Evolutionary conservation across 2,113 vertebrate genomes (phyloP).

Genomic region (Athene noctua): DNA sequence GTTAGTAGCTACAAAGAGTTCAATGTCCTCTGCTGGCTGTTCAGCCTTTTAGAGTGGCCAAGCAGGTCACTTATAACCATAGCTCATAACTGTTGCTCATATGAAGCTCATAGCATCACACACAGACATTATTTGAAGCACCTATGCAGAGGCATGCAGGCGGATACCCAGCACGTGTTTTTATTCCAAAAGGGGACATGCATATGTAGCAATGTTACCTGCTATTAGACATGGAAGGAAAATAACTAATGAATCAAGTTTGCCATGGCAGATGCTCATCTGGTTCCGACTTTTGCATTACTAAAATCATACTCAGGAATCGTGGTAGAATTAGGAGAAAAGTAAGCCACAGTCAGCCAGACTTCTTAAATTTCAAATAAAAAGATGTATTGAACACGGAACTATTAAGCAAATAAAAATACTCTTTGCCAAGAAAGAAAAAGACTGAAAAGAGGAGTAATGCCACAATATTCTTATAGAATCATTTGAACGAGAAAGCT

Average conservation of each 20-base stretch:
- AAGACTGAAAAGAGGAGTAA: background rate
- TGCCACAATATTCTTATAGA: background rate
- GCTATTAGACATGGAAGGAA: background rate
- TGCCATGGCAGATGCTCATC: background rate
- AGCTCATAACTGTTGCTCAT: background rate
- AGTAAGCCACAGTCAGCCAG: background rate
- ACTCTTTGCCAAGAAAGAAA: background rate
- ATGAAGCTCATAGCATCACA: constrained; percentile 14
- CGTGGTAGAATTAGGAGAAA: background rate
- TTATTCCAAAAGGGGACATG: background rate
- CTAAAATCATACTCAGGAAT: background rate
- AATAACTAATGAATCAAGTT: background rate
- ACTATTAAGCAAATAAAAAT: background rate
- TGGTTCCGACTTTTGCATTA: background rate
- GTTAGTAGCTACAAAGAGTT: background rate
- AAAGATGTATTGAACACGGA: background rate
- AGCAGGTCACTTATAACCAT: background rate
- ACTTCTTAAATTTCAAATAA: constrained; percentile 5
- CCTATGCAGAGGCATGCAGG: background rate
- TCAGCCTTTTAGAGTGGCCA: constrained; percentile 23
- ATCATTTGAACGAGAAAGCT: constrained; percentile 57
- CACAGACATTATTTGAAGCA: background rate
- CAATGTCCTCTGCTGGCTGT: background rate
- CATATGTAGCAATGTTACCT: background rate
- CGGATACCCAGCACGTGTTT: background rate